These are phyloP conservation scores for Hirtodrosophila duncani DNA, from an alignment of 2,888 invertebrate species.

Conservation along the genomic window DNA sequence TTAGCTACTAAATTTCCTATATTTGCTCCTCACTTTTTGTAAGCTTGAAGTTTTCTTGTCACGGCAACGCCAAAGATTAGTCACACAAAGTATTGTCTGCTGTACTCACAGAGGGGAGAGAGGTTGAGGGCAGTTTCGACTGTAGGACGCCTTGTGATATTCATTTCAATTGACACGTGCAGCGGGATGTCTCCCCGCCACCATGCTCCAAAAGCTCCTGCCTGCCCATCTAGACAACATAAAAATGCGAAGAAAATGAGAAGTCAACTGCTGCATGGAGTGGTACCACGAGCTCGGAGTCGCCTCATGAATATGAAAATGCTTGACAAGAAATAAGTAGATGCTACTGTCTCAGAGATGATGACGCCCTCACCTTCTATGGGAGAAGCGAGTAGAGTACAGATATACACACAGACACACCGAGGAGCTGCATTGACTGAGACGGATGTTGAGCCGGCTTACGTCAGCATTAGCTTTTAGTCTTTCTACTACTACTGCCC, in stretches of 20 bases:
- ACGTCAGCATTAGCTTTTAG: constrained; percentile 48
- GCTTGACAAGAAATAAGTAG: constrained; percentile 60
- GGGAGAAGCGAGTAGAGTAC: background rate
- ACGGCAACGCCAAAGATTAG: constrained; percentile 60
- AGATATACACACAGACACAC: no score
- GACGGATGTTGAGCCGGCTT: constrained; percentile 35
- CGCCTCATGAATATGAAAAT: constrained; percentile 66
- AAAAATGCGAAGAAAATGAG: constrained; percentile 62
- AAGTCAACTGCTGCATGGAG: constrained; percentile 9
- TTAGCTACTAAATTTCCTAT: background rate
- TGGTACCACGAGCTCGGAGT: constrained; percentile 9
- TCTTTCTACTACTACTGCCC: background rate
- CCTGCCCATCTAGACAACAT: constrained; percentile 30
- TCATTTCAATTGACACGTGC: constrained; percentile 75
- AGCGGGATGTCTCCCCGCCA: constrained; percentile 43
- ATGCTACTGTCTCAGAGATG: constrained; percentile 34
- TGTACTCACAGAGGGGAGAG: constrained; percentile 20
- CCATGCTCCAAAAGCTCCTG: background rate
- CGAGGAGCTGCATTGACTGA: background rate
- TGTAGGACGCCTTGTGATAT: constrained; percentile 63
- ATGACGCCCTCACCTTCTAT: constrained; percentile 28
- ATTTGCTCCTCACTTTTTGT: background rate
- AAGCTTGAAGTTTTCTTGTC: constrained; percentile 22
- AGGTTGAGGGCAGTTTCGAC: constrained; percentile 32
- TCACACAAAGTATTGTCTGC: constrained; percentile 61